Evolutionary conservation across 2,113 vertebrate species (phyloP), one percentile per base, ranked within the genome.

Genomic region (Vidua chalybeata): DNA sequence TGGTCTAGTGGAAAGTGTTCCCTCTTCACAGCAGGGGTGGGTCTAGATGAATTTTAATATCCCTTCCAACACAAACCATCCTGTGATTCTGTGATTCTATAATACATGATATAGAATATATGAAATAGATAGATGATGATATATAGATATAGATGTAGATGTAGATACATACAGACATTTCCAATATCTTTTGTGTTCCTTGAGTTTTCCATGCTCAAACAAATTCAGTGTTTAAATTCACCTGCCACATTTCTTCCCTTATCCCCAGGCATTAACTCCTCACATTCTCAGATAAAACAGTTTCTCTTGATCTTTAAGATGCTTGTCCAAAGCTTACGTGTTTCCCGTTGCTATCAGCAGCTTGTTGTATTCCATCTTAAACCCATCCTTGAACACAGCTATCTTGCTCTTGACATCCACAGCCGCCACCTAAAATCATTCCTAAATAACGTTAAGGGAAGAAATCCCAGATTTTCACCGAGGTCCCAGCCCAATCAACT

Each of bases 281-380:
- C 49, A 33, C 3, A 6, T 63, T 82, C 54, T 27, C 76, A 69
- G 68, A 52, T 41, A 45, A n/a, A 90, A 54, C 13, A 74, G 31
- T 43, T 90, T 61, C 46, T 81, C 45, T 18, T 24, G 26, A 64
- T n/a, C 52, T 71, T 62, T 37, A 67, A 76, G 58, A 66, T 6
- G 22, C 35, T 54, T 66, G 10, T 43, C 54, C 0, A 0, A 23
- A 77, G 66, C 98, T 97, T 93, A 99, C 99, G 88, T 99, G 98
- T 98, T 99, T 95, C 99, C 99, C 14, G 99, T 99, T 2, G 99
- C 99, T 94, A 99, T 98, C 77, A 99, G 98, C 87, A 99, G 98
- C 81, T 99, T 99, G 97, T 98, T 99, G 95, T 99, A 99, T 88
- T 99, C 99, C 98, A 99, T 98, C 97, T 98, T 99, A 96, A 99